These are phyloP conservation scores for Laupala kohalensis DNA, from an alignment of 1,140 invertebrate genomes.

Conservation along the genomic window DNA sequence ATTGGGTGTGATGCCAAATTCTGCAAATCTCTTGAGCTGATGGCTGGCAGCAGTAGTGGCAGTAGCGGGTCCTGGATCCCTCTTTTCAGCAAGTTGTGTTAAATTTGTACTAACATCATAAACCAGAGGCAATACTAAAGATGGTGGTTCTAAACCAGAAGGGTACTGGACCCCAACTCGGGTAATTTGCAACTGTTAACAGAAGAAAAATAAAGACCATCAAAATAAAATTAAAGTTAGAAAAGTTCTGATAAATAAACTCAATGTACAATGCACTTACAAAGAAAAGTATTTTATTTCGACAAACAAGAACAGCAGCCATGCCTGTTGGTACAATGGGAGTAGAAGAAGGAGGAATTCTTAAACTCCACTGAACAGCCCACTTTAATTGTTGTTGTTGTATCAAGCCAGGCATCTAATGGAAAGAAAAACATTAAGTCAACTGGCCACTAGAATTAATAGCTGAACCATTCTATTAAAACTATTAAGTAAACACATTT, in stretches of 20 bases:
- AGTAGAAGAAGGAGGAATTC: conserved; percentile 72
- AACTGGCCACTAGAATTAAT: neutral
- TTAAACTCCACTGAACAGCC: conserved; percentile 79
- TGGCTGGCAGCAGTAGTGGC: conserved; percentile 47
- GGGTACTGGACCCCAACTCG: conserved; percentile 48
- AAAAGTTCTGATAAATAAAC: neutral
- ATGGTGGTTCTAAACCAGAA: conserved; percentile 52
- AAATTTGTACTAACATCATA: conserved; percentile 77
- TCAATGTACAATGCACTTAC: conserved; percentile 37
- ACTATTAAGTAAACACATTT: neutral
- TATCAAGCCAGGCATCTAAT: conserved; percentile 41
- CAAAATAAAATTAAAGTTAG: neutral
- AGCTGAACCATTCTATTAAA: neutral
- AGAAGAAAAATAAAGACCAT: conserved; percentile 9
- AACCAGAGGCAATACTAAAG: conserved; percentile 72
- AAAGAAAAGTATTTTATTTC: conserved; percentile 80
- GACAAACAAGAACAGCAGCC: conserved; percentile 66
- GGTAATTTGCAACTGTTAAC: conserved; percentile 67
- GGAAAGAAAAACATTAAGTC: conserved; percentile 5
- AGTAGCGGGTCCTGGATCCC: conserved; percentile 45
- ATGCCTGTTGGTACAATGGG: conserved; percentile 74
- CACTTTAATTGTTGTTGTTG: conserved; percentile 60
- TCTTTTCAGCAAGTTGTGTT: conserved; percentile 71
- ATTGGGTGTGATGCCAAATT: conserved; percentile 45
- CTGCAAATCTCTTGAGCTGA: conserved; percentile 56